phyloP scores from a whole-genome alignment of 2,888 invertebrate species.

The Lumbricus terrestris region DNA sequence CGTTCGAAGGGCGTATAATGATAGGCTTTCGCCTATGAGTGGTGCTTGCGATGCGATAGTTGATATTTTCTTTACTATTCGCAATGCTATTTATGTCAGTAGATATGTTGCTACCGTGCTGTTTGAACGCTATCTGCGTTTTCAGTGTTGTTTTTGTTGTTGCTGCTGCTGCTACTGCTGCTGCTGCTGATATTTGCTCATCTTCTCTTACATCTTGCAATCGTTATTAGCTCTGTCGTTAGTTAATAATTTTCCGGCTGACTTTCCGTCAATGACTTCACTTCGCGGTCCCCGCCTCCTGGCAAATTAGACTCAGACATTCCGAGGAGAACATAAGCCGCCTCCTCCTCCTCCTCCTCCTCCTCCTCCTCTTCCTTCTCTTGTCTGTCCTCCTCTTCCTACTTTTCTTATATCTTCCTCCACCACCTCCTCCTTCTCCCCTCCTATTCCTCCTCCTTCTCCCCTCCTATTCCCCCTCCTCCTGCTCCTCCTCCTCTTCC shows the following conservation, averaged over 20 bases:
- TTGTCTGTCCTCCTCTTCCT: not conserved
- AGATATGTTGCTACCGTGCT: not conserved
- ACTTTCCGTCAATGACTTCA: not conserved
- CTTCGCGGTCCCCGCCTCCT: constrained; percentile 9
- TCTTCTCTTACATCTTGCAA: not conserved
- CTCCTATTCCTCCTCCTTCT: not conserved
- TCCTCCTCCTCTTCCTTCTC: not conserved
- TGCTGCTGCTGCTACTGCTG: not conserved
- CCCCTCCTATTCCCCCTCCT: not conserved
- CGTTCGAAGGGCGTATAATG: too few species aligned
- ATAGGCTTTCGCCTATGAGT: too few species aligned
- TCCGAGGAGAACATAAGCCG: not conserved
- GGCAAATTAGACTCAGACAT: not conserved
- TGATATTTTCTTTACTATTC: not conserved
- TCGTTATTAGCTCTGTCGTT: not conserved
- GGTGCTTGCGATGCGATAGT: too few species aligned
- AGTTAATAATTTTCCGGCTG: not conserved
- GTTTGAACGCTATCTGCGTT: not conserved
- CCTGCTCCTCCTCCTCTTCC: not conserved
- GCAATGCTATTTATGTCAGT: not conserved
- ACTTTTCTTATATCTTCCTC: not conserved
- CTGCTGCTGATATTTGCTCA: not conserved
- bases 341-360: not conserved
- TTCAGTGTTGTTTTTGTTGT: not conserved
- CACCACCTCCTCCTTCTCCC: not conserved